Percentiles rank a stretch among this genome's conserved stretches.
Evolutionary conservation across 1,140 invertebrate species (phyloP).

Genomic region (Lethocerus indicus): DNA sequence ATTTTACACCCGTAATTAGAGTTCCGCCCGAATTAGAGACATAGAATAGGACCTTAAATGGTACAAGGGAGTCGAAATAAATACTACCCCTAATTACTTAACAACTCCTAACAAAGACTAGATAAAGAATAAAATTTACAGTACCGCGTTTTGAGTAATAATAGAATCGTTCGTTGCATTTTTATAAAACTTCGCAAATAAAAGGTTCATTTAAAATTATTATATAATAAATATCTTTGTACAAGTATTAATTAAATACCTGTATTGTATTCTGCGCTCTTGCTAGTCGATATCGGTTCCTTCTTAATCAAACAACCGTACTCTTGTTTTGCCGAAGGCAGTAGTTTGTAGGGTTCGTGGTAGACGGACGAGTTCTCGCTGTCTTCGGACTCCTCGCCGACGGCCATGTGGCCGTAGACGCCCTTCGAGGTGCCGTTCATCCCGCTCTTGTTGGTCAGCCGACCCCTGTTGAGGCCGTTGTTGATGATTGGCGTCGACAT

Average conservation of each 20-base stretch:
- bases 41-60: no score
- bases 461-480: conserved; percentile 31
- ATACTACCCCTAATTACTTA: no score
- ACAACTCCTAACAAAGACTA: no score
- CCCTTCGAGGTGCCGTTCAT: conserved; percentile 6
- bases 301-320: conserved; percentile 33
- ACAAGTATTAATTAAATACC: conserved; percentile 23
- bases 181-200: no score
- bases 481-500: conserved; percentile 37
- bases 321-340: conserved; percentile 29
- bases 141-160: no score
- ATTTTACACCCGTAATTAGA: no score
- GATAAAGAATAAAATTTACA: no score
- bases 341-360: conserved; percentile 40
- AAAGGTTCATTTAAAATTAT: no score
- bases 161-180: no score
- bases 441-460: conserved; percentile 24
- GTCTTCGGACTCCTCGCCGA: conserved; percentile 35
- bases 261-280: conserved; percentile 31
- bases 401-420: conserved; percentile 27
- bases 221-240: no score
- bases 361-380: conserved; percentile 38
- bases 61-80: no score
- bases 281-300: conserved; percentile 28
- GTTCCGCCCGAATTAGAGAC: no score